phyloP scores from a whole-genome alignment of 2,797 vertebrate genomes.

The Cetoscarus ocellatus region DNA sequence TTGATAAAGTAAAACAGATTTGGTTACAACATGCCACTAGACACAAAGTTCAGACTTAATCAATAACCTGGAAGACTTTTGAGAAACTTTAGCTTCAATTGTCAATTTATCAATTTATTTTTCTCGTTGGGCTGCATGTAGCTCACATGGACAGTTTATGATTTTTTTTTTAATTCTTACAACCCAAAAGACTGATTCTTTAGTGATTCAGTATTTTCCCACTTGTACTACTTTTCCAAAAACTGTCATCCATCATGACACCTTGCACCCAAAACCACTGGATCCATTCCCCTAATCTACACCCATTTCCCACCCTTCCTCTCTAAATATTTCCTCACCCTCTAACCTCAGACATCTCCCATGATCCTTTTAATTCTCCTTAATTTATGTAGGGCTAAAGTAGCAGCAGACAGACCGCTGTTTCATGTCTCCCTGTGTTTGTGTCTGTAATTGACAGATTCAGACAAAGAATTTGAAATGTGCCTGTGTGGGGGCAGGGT shows the following conservation, averaged over 20 bases:
- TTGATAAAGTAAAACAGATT: too few relatives aligned
- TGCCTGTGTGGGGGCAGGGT: conserved; percentile 7
- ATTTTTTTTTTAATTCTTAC: too few relatives aligned
- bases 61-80: too few relatives aligned
- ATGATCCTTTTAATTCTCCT: conserved; percentile 31
- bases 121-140: too few relatives aligned
- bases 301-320: neutral
- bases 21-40: too few relatives aligned
- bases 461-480: conserved; percentile 47
- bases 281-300: neutral
- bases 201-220: too few relatives aligned
- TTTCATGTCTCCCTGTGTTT: neutral
- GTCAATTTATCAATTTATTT: too few relatives aligned
- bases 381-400: conserved; percentile 44
- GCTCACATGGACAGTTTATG: too few relatives aligned
- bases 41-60: too few relatives aligned
- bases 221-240: neutral
- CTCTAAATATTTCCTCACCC: neutral
- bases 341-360: neutral
- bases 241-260: neutral
- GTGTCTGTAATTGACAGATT: conserved; percentile 17
- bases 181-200: too few relatives aligned
- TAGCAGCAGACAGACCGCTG: conserved; percentile 12
- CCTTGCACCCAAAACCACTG: neutral
- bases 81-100: too few relatives aligned